Base-by-base conservation (phyloP, 2,797 vertebrate genomes). In the Dendrocincla tyrannina region DNA sequence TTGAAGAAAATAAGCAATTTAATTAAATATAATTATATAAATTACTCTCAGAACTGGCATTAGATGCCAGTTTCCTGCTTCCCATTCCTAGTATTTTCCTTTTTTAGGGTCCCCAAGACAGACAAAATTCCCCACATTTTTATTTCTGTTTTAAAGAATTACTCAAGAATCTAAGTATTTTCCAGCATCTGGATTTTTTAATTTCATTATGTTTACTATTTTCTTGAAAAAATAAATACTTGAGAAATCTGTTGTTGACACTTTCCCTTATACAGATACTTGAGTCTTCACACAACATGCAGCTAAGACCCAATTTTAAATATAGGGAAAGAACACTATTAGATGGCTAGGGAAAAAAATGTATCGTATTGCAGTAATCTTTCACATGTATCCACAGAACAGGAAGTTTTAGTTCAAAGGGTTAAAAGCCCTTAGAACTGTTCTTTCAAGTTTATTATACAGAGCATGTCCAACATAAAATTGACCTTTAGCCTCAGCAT, bases 401-500 rank as follows among this genome's bases (percentile, higher is more conserved):
- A 66, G 6, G 39, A 81, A 56, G 42, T 78, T 85, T 81, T 78
- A 79, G 55, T 49, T 84, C 53, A 67, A 91, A 90, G 55, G 44
- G 60, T 91, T 93, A 94, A 64, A 85, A 89, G 64, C 24, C 85
- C 74, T 44, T 77, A 87, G 60, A 62, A 50, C 46, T 92, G 73
- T 63, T 50, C 94, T 78, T 87, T 88, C 44, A 87, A 80, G 32
- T 78, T 91, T 62, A 93, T 76, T 63, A 85, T 44, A 83, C 86
- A 95, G 44, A 69, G 63, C 24, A 91, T 3, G 8, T 75, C 42
- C 53, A 83, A 42, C 81, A 69, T 27, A 70, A 93, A 92, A 90
- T 12, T 72, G 79, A 94, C 91, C 85, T 90, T 88, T 91, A 96
- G 64, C 85, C 66, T 95, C 84, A 85, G 76, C 49, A 91, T 83